Percentiles rank a stretch among this genome's conserved stretches.
phyloP scores from a whole-genome alignment of 2,797 vertebrate species.

The Sebastiscus tertius region DNA sequence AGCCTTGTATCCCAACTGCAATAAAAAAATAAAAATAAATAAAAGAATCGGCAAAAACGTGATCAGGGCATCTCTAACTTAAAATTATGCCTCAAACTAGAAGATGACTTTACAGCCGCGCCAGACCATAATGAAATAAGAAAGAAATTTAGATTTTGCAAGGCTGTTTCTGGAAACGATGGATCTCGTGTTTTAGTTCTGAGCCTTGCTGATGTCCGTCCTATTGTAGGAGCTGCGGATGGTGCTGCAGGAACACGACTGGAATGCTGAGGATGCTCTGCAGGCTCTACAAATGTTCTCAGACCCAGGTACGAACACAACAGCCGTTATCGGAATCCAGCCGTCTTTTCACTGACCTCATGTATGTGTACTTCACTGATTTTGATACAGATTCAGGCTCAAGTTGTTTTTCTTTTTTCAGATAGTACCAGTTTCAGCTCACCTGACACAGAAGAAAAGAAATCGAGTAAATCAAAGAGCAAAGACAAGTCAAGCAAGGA shows the following conservation, averaged over 20 bases:
- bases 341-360: not conserved
- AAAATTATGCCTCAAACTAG: not conserved
- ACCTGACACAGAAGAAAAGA: slow-evolving; percentile 30
- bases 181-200: not conserved
- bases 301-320: slow-evolving; percentile 74
- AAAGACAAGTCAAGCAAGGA: slow-evolving; percentile 16
- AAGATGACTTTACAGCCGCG: not conserved
- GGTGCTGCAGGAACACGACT: slow-evolving; percentile 92
- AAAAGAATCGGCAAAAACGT: no score
- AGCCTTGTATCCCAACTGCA: not conserved
- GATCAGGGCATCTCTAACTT: not conserved
- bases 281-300: slow-evolving; percentile 90
- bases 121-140: not conserved
- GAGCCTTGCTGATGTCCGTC: slow-evolving; percentile 2
- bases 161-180: not conserved
- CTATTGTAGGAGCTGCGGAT: slow-evolving; percentile 89
- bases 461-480: slow-evolving; percentile 28
- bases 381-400: not conserved
- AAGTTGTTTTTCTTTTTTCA: not conserved
- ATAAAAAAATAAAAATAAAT: not conserved
- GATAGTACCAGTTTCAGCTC: slow-evolving; percentile 53
- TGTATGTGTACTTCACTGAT: not conserved
- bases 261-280: slow-evolving; percentile 89
- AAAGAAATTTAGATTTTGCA: not conserved
- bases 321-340: not conserved